These are phyloP conservation scores for Microplitis manilae DNA, from an alignment of 2,888 invertebrate species.

Conservation along the genomic window DNA sequence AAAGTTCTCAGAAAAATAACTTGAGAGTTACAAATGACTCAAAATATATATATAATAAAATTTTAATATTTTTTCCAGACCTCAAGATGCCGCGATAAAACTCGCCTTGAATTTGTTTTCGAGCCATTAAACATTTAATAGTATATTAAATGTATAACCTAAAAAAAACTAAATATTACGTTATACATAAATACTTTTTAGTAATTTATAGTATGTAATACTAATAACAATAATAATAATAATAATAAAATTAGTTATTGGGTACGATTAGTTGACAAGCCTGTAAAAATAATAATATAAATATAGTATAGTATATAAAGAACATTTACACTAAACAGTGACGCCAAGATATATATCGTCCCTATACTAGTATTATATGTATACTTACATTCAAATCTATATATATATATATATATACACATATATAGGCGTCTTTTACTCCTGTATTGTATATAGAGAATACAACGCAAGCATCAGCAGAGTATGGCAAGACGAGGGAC, in stretches of 20 bases:
- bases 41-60: background rate
- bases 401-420: background rate
- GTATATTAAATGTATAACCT: no score
- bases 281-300: constrained; percentile 1
- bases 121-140: background rate
- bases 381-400: background rate
- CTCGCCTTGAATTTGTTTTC: background rate
- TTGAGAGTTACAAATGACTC: background rate
- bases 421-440: no score
- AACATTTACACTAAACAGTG: constrained; percentile 31
- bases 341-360: constrained; percentile 44
- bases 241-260: background rate
- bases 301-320: constrained; percentile 21
- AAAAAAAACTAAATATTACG: no score
- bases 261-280: background rate
- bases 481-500: no score
- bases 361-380: background rate
- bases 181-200: no score
- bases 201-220: no score
- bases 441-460: no score
- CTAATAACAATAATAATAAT: no score
- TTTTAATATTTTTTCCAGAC: background rate
- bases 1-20: background rate
- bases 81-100: background rate
- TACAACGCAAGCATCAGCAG: no score